Conservation (phyloP, 92 coral and sea anemone genomes). For the Phenganax marumi region DNA sequence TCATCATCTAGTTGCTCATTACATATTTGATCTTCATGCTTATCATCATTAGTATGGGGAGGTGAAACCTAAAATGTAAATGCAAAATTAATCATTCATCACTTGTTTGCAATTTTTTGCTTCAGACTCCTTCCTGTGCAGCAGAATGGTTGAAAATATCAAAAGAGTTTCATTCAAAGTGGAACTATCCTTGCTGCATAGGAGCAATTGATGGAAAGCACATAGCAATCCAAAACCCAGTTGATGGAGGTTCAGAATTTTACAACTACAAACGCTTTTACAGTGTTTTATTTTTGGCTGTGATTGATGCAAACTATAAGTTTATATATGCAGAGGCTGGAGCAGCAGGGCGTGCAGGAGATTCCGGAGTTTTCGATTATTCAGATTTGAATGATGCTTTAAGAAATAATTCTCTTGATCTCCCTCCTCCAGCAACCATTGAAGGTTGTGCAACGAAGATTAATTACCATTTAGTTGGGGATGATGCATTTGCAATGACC, state of each 20-base stretch:
- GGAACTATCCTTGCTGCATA: slow-evolving; percentile 31
- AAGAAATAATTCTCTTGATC: slow-evolving; percentile 8
- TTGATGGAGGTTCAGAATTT: slow-evolving; percentile 24
- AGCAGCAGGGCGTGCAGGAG: slow-evolving; percentile 40
- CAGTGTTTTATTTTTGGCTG: slow-evolving; percentile 33
- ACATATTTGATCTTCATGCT: background rate
- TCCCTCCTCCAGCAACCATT: slow-evolving; percentile 18
- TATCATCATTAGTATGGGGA: background rate
- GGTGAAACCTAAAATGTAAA: background rate
- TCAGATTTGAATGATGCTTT: slow-evolving; percentile 21
- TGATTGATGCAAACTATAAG: slow-evolving; percentile 37
- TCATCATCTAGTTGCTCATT: background rate
- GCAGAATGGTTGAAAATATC: slow-evolving; percentile 22
- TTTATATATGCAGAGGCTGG: slow-evolving; percentile 45
- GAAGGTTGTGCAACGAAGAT: background rate
- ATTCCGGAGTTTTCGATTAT: slow-evolving; percentile 26
- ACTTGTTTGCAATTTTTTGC: background rate
- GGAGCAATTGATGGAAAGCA: slow-evolving; percentile 50
- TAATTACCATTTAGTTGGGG: slow-evolving; percentile 36
- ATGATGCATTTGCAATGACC: slow-evolving; percentile 47
- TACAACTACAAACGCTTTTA: slow-evolving; percentile 34
- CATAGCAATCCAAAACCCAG: slow-evolving; percentile 26
- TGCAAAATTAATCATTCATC: background rate
- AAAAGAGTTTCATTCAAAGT: slow-evolving; percentile 14
- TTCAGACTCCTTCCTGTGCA: slow-evolving; percentile 31